Evolutionary conservation across 2,888 invertebrate species (phyloP).

Genomic region (Erpobdella octoculata): DNA sequence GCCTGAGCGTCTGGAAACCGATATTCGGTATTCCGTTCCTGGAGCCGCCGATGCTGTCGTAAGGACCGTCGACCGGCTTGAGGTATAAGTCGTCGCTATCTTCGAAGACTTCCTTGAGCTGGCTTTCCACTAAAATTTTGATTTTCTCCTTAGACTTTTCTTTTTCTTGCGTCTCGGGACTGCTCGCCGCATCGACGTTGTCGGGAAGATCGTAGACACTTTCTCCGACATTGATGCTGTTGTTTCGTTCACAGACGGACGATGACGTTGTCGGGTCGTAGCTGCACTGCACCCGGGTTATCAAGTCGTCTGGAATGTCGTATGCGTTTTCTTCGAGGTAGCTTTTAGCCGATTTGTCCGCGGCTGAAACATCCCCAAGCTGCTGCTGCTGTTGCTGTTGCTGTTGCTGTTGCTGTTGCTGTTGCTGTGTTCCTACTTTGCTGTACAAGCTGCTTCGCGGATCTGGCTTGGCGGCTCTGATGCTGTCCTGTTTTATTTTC

Average conservation of each 20-base stretch:
- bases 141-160: slow-evolving; percentile 23
- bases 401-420: background rate
- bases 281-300: slow-evolving; percentile 20
- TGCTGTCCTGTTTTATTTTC: slow-evolving; percentile 6
- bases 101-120: slow-evolving; percentile 19
- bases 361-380: background rate
- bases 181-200: background rate
- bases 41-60: background rate
- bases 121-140: slow-evolving; percentile 17
- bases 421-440: background rate
- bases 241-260: background rate
- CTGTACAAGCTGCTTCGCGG: background rate
- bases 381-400: background rate
- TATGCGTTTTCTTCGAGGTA: slow-evolving; percentile 21
- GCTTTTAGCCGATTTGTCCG: background rate
- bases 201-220: slow-evolving; percentile 16
- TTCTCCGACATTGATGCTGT: background rate
- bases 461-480: background rate
- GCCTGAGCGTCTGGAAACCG: slow-evolving; percentile 33
- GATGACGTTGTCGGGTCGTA: background rate
- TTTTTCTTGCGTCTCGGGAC: background rate
- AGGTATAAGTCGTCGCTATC: slow-evolving; percentile 19
- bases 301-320: slow-evolving; percentile 20
- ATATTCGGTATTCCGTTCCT: slow-evolving; percentile 18
- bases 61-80: background rate